Conservation (phyloP, 2,888 invertebrate genomes). For the Rhimphoctona megacephalus region DNA sequence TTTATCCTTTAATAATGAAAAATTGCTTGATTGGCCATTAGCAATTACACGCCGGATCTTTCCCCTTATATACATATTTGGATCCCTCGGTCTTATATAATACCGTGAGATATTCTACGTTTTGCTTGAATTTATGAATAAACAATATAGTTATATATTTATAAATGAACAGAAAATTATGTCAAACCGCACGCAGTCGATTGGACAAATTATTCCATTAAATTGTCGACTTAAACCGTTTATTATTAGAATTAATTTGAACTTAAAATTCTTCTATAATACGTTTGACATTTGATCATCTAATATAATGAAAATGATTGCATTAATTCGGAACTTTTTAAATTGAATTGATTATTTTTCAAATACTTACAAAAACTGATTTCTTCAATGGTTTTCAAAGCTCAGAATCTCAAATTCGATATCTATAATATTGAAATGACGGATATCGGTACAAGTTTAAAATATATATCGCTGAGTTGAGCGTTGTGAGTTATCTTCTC, state of each 20-base stretch:
- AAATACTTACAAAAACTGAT: not conserved
- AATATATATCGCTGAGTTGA: not conserved
- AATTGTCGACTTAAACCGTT: not conserved
- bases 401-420: not conserved
- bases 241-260: not conserved
- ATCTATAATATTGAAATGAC: not conserved
- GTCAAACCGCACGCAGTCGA: not conserved
- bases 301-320: too few species aligned
- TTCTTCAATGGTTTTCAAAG: not conserved
- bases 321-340: too few species aligned
- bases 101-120: slow-evolving; percentile 56
- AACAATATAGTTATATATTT: not conserved
- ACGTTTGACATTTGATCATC: too few species aligned
- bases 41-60: slow-evolving; percentile 66
- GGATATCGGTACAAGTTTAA: not conserved
- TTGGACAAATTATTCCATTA: not conserved
- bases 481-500: slow-evolving; percentile 2
- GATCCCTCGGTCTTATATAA: slow-evolving; percentile 8
- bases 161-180: not conserved
- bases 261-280: not conserved
- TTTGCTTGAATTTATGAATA: not conserved
- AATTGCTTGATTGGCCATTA: slow-evolving; percentile 65
- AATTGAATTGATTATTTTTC: not conserved
- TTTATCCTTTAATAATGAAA: slow-evolving; percentile 67
- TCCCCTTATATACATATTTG: slow-evolving; percentile 23